Percentiles rank a stretch among this genome's conserved stretches.
Conservation (phyloP, 1,140 invertebrate genomes). For the Charaxes varanes region DNA sequence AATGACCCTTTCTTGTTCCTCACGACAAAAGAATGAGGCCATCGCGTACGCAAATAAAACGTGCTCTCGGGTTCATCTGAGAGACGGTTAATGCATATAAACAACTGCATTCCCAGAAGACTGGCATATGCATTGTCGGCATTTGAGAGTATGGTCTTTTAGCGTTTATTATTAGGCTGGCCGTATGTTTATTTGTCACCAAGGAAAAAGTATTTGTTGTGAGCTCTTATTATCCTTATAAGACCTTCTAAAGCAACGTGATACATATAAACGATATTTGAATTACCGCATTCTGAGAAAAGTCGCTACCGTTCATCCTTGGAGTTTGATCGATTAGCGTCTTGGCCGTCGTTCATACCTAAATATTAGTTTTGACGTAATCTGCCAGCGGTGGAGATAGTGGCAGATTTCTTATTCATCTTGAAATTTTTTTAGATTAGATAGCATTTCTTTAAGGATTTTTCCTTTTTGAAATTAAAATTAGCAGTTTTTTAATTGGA, state of each 20-base stretch:
- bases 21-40: constrained; percentile 35
- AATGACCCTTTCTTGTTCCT: constrained; percentile 34
- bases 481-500: too few species aligned
- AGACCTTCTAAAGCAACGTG: not conserved
- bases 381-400: not conserved
- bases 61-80: too few species aligned
- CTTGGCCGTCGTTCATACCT: constrained; percentile 3
- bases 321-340: constrained; percentile 12
- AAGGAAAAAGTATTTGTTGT: too few species aligned
- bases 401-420: not conserved
- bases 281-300: not conserved
- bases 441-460: not conserved
- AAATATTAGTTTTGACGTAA: constrained; percentile 7
- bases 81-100: too few species aligned
- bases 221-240: too few species aligned
- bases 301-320: constrained; percentile 10
- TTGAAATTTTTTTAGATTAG: not conserved
- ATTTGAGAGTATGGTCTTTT: too few species aligned
- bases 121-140: too few species aligned
- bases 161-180: too few species aligned
- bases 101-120: too few species aligned
- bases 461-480: too few species aligned
- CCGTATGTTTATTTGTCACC: too few species aligned
- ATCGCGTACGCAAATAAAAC: constrained; percentile 38
- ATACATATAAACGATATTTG: not conserved